A percentile compares a stretch with the other conserved stretches of the same genome.
Conservation (phyloP, 2,888 invertebrate genomes). For the Mechanitis messenoides region DNA sequence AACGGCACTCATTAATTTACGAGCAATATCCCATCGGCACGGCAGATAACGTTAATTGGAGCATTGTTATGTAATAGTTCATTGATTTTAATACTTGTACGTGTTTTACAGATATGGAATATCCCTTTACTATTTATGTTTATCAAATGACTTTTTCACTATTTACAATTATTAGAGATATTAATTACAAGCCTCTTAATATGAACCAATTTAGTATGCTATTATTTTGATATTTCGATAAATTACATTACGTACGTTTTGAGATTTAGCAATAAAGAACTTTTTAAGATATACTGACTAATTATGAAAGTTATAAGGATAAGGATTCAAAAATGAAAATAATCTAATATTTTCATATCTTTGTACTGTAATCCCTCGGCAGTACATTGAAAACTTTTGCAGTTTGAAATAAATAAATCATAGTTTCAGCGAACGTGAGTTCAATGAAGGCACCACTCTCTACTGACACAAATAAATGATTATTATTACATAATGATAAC, state of each 20-base stretch:
- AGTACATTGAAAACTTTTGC: no score
- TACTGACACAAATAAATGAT: conserved; percentile 52
- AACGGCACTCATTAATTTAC: conserved; percentile 62
- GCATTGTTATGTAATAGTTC: conserved; percentile 53
- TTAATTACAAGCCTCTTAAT: no score
- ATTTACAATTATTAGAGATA: no score
- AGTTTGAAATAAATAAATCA: background rate
- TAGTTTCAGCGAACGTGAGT: conserved; percentile 47
- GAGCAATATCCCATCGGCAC: conserved; percentile 56
- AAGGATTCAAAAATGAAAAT: no score
- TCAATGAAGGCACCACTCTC: conserved; percentile 54
- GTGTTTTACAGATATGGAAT: conserved; percentile 22
- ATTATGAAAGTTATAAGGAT: no score
- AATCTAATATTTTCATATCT: no score
- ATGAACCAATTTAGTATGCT: no score
- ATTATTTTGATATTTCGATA: no score
- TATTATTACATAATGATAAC: conserved; percentile 54
- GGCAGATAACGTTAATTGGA: conserved; percentile 53
- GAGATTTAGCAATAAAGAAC: no score
- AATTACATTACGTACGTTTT: no score
- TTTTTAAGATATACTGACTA: no score
- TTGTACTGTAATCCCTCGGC: no score
- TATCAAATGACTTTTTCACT: conserved; percentile 1
- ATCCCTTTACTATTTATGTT: conserved; percentile 12
- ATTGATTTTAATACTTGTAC: conserved; percentile 37